Base-by-base conservation (phyloP, 2,797 vertebrate species). In the Aplochiton taeniatus region DNA sequence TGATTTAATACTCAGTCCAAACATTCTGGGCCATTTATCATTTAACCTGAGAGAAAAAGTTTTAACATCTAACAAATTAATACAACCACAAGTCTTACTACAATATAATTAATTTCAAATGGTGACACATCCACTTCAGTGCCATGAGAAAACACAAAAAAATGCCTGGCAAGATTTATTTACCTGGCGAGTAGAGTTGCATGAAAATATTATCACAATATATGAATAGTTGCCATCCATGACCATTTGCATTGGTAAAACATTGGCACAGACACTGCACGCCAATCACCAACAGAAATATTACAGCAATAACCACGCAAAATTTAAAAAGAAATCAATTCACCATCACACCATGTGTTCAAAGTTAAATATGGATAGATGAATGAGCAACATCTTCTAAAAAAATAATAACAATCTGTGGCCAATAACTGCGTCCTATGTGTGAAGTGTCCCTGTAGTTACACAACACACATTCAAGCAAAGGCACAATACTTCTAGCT, bases 11-110 rank as follows among this genome's bases (percentile, higher is more conserved):
- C 75, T 84, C 74, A 88, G 76, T 66, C 82, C 89, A 85, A 85
- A 90, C 85, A 85, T 87, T 87, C 81, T 76, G 89, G 76, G 79
- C 85, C 82, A 88, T 83, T 76, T 87, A 87, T 90, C 80, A 81
- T 78, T 87, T 90, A 85, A 91, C 92, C 92, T 92, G 92, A 92
- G 90, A 88, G 80, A 87, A 86, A 73, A 65, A 86, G 77, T 89
- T 85, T 77, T 81, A 87, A 87, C 83, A 88, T 75, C 66, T 67
- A 67, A 68, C 70, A 57, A 72, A 74, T 70, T 43, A 61, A 82
- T 70, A 63, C 66, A 14, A 80, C 62, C 62, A 10, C 46, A 65
- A 70, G 55, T 57, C 51, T 50, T 19, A 54, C n/a, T 42, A 62
- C 5, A 43, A 62, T n/a, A 11, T 13, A 44, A 46, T n/a, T 18